A percentile compares a stretch with the other conserved stretches of the same genome.
Evolutionary conservation across 2,113 vertebrate genomes (phyloP).

Genomic region (Tyto alba): DNA sequence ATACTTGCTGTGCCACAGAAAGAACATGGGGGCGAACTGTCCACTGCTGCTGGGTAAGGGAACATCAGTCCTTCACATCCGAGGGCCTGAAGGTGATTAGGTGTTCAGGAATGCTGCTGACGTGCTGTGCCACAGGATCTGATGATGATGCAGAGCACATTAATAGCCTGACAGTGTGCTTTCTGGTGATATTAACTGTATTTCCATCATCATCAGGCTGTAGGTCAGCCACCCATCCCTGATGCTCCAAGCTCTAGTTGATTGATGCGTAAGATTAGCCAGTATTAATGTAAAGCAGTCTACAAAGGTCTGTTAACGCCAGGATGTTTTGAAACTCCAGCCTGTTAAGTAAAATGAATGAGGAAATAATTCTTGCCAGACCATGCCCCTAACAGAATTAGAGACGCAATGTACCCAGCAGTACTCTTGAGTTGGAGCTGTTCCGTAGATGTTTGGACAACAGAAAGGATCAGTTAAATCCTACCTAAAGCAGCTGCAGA

Average conservation of each 20-base stretch:
- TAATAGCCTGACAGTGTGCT: rapidly evolving
- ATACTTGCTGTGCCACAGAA: rapidly evolving
- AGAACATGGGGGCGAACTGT: rapidly evolving
- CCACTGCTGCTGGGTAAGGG: neutral
- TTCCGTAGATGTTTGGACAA: neutral
- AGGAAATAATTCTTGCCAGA: neutral
- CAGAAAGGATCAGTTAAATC: neutral
- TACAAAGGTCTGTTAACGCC: neutral
- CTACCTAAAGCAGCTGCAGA: neutral
- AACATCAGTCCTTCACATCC: neutral
- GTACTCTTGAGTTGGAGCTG: neutral
- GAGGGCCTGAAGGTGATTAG: neutral
- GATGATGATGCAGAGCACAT: rapidly evolving
- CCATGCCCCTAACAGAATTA: neutral
- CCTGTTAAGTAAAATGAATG: neutral
- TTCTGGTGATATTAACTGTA: too few relatives aligned
- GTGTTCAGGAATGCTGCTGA: neutral
- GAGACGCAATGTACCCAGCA: neutral
- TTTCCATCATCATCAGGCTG: too few relatives aligned
- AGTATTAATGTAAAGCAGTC: neutral
- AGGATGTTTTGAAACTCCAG: neutral
- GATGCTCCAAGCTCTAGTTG: neutral
- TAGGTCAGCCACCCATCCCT: neutral
- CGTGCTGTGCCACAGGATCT: rapidly evolving
- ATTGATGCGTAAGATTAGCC: neutral